Base-by-base conservation (phyloP, 2,113 vertebrate species). In the Corvus moneduloides region DNA sequence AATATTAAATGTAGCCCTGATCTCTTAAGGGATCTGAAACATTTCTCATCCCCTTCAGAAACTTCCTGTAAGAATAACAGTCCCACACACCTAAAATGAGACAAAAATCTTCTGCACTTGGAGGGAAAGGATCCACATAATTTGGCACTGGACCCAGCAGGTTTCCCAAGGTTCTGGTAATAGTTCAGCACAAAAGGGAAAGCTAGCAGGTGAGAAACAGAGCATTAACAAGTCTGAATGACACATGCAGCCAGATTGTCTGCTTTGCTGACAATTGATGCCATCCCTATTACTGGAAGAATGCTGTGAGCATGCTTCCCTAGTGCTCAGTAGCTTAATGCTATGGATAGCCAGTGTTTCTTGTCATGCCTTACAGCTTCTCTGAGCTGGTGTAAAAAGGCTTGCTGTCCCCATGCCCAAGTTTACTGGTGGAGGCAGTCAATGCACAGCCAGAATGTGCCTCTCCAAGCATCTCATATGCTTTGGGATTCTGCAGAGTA, bases 171-270 rank as follows among this genome's bases (percentile, higher is more conserved):
- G 48, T 73, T 87, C 48, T 61, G 19, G 48, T 77, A 89, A 49
- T 30, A 63, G 49, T 91, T 75, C n/a, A 76, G 49, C 76, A 92
- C 44, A 61, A 80, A 92, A 87, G 30, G 16, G 46, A 92, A 90
- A 94, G 44, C 46, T 92, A 64, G 93, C 56, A 93, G 79, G 75
- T 13, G 7, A 89, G 76, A 77, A 88, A 71, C 72, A 73, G 58
- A 61, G 56, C 78, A 89, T 88, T 96, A 86, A 84, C 56, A 61
- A 90, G 90, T 49, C 92, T 93, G 92, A 96, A 81, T 89, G 93
- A 93, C 96, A 96, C 83, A 15, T 84, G 85, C 85, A 93, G 90
- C 90, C 90, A 93, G 85, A 90, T 90, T 96, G 88, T 89, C 94
- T 93, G 90, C 85, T 94, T 87, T 26, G 2, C 88, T 96, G 94